Conservation (phyloP, 2,797 vertebrate species). For the Lateolabrax maculatus region DNA sequence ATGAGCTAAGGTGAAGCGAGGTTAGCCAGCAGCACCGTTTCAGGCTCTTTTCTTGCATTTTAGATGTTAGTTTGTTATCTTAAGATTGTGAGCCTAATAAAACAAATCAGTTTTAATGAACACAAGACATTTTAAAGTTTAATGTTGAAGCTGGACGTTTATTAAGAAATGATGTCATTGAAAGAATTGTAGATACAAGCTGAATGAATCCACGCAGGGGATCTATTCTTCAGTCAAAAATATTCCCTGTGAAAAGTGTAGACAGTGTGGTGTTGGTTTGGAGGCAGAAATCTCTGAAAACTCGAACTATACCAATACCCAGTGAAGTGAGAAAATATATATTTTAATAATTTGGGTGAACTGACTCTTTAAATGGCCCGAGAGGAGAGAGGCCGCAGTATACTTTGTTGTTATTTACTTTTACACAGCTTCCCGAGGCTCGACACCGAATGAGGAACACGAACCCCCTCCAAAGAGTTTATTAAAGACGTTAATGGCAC, state of each 20-base stretch:
- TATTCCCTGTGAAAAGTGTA: neutral
- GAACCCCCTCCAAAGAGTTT: no score
- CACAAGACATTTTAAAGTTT: neutral
- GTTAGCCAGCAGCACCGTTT: slow-evolving; percentile 7
- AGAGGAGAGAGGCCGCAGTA: no score
- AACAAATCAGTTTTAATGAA: neutral
- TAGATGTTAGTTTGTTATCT: neutral
- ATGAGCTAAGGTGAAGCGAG: neutral
- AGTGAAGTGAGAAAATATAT: neutral
- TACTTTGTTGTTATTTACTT: no score
- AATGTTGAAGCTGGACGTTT: neutral
- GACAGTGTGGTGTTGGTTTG: neutral
- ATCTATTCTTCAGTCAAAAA: neutral
- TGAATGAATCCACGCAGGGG: neutral
- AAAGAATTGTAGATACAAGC: neutral
- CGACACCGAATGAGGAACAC: no score
- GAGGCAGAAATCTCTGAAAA: neutral
- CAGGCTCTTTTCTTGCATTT: slow-evolving; percentile 7
- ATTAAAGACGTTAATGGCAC: neutral
- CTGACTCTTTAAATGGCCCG: neutral
- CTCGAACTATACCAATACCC: no score
- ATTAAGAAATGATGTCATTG: neutral
- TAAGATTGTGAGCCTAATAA: neutral
- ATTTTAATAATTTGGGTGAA: neutral
- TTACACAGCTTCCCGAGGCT: no score